Evolutionary conservation across 2,113 vertebrate species (phyloP), one percentile per base, ranked within the genome.

Genomic region (Pyrgilauda ruficollis): DNA sequence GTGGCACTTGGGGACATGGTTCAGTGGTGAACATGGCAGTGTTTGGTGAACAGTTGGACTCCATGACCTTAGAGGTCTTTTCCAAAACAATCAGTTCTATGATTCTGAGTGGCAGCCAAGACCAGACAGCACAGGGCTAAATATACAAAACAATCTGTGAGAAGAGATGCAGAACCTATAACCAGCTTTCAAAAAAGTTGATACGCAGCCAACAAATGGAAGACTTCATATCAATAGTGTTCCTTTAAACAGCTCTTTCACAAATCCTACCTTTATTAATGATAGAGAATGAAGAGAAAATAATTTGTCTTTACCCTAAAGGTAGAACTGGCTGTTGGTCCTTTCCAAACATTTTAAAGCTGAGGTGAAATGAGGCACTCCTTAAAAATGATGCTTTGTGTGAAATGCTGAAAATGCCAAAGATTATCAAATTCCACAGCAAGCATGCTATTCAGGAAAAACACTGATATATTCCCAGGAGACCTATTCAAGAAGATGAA

Each of bases 341-440:
- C 58, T 79, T 94, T 79, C 47, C 8, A 7, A 82, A 46, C 3
- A 18, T 69, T 91, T 75, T 84, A 82, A 90, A 79, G 28, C 52
- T 64, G 27, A 28, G 0, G 0, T 75, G 49, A 52, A 72, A 75
- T 9, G 58, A 11, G 41, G 41, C 28, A 37, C 11, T 68, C 62
- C 78, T 94, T 83, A 72, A 84, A 89, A 93, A 90, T 31, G 4
- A 64, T 72, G 35, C 52, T 91, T 82, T 89, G 30, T 84, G 47
- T 87, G 61, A 70, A 93, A 84, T 75, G 33, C 62, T 75, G 77
- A 79, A 94, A 95, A 90, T 87, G 44, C 66, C 56, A 91, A 53
- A 83, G 66, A 87, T 91, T 94, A 76, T 87, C 44, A 79, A 73
- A 87, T 87, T 93, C 70, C 82, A 78, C 49, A 87, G 82, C 93